These are phyloP conservation scores for Microctenopoma lineatum DNA, from an alignment of 2,797 vertebrate genomes.

Conservation along the genomic window DNA sequence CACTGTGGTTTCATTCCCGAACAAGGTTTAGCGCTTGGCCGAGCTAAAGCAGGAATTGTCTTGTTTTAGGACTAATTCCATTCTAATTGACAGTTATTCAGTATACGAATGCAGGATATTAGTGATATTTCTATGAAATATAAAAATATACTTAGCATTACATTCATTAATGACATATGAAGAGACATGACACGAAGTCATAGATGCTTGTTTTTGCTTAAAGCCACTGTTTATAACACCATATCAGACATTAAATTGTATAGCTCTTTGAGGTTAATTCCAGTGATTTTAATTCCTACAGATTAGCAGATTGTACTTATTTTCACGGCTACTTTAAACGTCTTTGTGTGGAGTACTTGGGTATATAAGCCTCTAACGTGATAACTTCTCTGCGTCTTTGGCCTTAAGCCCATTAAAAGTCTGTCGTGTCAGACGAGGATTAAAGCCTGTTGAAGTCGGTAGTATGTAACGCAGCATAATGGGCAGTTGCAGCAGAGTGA, in stretches of 20 bases:
- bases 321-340: slow-evolving; percentile 74
- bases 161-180: background rate
- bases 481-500: slow-evolving; percentile 33
- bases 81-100: slow-evolving; percentile 4
- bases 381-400: slow-evolving; percentile 83
- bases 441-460: slow-evolving; percentile 77
- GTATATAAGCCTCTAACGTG: slow-evolving; percentile 79
- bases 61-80: slow-evolving; percentile 6
- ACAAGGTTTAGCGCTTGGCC: slow-evolving; percentile 38
- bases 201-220: slow-evolving; percentile 15
- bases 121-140: background rate
- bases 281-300: slow-evolving; percentile 58
- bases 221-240: slow-evolving; percentile 1
- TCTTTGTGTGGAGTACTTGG: slow-evolving; percentile 79
- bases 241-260: slow-evolving; percentile 18
- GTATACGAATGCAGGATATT: slow-evolving; percentile 7
- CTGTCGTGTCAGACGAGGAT: slow-evolving; percentile 84
- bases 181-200: background rate
- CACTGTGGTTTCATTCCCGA: slow-evolving; percentile 58
- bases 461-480: slow-evolving; percentile 65
- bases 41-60: slow-evolving; percentile 40
- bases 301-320: slow-evolving; percentile 72
- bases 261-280: slow-evolving; percentile 45
- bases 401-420: slow-evolving; percentile 85
- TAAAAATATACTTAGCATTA: background rate